Base-by-base conservation (phyloP, 2,797 vertebrate species). In the Hoplostethus mediterraneus region DNA sequence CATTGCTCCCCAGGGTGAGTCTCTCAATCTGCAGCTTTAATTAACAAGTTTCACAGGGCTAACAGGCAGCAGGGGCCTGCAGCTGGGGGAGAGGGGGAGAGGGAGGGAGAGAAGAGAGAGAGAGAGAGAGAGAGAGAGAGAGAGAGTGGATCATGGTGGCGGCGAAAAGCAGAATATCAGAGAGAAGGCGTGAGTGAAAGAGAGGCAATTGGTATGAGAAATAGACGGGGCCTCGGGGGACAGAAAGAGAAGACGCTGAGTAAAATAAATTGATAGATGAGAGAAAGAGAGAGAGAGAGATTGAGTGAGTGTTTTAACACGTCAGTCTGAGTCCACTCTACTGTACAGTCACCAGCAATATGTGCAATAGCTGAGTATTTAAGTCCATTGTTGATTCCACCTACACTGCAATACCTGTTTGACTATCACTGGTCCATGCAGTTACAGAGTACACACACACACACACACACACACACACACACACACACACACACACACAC, bases 11-110 rank as follows among this genome's bases (percentile, higher is more conserved):
- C 0, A 30, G 76, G 85, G 73, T n/a, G 21, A 30, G 47, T 81
- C 80, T 90, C 85, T 86, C 73, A 86, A 88, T 90, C 78, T 77
- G 68, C 69, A 80, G 68, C 85, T 90, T 90, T 91, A 91, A 93
- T 92, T 89, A 92, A 86, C 84, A 82, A 73, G 73, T 88, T 90
- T 84, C 81, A 71, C 75, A 71, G 71, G 72, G 85, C 80, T 78
- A 82, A 87, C 71, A 77, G 81, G 71, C 86, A 83, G 78, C 77
- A 75, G 77, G 62, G 73, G 82, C 71, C 67, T 77, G 81, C 71
- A 75, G 80, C 77, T 75, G 79, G 71, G 55, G 59, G 21, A 21
- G 21, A 21, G 21, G 1, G 21, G 1, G 21, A 21, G 21, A 21
- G 21, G 1, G 21, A 21, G 21, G 1, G 21, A 21, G 21, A 21